These are phyloP conservation scores for Catharus bicknelli DNA, from an alignment of 2,113 vertebrate species.

Conservation along the genomic window DNA sequence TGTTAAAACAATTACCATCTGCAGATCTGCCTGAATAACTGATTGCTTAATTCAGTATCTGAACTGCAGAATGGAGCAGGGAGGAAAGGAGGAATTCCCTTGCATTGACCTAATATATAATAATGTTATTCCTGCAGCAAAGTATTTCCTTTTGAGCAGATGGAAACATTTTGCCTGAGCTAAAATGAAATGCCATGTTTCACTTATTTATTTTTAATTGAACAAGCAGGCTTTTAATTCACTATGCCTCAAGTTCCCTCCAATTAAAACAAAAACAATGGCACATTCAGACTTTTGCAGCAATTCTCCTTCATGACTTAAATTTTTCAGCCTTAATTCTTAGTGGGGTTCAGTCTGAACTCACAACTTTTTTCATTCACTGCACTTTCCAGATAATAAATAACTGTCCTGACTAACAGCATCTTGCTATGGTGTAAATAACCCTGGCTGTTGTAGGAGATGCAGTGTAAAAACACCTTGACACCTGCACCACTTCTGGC, in stretches of 20 bases:
- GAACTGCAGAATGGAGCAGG: background rate
- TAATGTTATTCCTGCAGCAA: background rate
- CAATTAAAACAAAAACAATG: background rate
- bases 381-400: background rate
- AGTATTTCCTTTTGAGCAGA: constrained; percentile 1
- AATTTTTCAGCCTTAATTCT: background rate
- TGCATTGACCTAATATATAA: background rate
- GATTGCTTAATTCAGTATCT: constrained; percentile 31
- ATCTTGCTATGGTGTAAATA: background rate
- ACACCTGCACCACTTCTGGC: background rate
- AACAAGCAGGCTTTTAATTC: background rate
- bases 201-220: constrained; percentile 11
- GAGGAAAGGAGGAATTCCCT: constrained; percentile 16
- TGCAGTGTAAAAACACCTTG: background rate
- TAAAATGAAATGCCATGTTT: background rate
- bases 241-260: background rate
- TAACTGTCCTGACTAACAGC: background rate
- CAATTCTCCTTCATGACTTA: background rate
- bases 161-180: background rate
- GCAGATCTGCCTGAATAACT: constrained; percentile 41
- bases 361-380: background rate
- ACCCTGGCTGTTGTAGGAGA: background rate
- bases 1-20: constrained; percentile 54
- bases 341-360: background rate
- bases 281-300: background rate